A percentile compares a stretch with the other conserved stretches of the same genome.
Conservation (phyloP, 1,140 invertebrate genomes). For the Cotesia glomerata region DNA sequence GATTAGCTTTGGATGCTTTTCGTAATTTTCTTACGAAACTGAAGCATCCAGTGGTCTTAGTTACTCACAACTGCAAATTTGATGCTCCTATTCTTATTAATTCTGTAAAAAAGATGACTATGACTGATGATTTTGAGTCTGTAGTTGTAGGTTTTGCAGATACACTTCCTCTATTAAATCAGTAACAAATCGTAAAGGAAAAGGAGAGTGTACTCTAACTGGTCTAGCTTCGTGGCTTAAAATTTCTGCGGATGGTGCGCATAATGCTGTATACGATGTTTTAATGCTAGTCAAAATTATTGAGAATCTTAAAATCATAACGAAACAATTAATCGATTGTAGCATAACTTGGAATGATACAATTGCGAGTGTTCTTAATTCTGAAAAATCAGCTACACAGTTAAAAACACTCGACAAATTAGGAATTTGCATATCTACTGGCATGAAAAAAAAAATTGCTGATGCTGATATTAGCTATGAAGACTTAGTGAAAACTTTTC, state of each 20-base stretch:
- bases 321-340: not conserved
- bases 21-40: not conserved
- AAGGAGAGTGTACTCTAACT: not conserved
- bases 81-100: not conserved
- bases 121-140: not conserved
- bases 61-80: constrained; percentile 16
- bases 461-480: not conserved
- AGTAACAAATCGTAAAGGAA: not conserved
- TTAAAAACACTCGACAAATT: not conserved
- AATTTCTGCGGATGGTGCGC: constrained; percentile 5
- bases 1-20: constrained; percentile 2
- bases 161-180: constrained; percentile 1
- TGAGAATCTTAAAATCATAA: constrained; percentile 10
- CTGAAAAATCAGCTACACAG: not conserved
- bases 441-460: not conserved
- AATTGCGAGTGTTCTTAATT: not conserved
- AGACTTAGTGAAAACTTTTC: not conserved
- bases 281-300: constrained; percentile 10
- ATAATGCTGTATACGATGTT: constrained; percentile 1
- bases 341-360: not conserved
- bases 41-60: not conserved
- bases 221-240: not conserved
- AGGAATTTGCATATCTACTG: not conserved
- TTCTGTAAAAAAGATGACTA: constrained; percentile 6
- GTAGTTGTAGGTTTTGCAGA: constrained; percentile 10